Percentiles rank a stretch among this genome's conserved stretches.
Conservation (phyloP, 2,113 vertebrate species). For the Phaethon lepturus region DNA sequence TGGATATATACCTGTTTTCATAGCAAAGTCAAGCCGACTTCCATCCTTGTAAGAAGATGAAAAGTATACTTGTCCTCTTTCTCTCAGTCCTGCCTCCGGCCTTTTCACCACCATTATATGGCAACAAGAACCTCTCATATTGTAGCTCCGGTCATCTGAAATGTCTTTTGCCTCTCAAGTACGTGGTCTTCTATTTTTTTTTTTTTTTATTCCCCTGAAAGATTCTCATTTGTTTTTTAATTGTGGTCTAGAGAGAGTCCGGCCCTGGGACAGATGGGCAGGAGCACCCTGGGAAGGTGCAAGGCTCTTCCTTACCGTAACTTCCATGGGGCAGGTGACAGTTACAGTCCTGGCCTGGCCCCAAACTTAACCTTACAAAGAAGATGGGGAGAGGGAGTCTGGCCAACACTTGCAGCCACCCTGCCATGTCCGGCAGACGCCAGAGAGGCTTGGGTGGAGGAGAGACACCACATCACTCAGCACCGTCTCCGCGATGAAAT, state of each 20-base stretch:
- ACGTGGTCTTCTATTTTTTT: neutral
- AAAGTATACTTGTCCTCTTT: neutral
- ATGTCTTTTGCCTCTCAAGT: neutral
- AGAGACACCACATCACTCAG: accelerated
- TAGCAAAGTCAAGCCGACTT: neutral
- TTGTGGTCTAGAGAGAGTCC: neutral
- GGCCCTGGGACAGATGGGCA: neutral
- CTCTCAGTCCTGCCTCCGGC: neutral
- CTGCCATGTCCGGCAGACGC: neutral
- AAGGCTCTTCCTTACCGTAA: neutral
- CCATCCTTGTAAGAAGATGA: neutral
- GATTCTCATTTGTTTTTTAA: neutral
- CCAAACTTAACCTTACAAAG: neutral
- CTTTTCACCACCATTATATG: neutral
- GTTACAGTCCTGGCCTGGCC: neutral
- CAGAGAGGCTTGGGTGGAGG: neutral
- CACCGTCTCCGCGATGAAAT: neutral
- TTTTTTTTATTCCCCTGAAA: neutral
- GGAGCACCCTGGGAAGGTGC: neutral
- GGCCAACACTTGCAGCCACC: neutral
- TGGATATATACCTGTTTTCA: neutral
- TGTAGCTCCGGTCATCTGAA: neutral
- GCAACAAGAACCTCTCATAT: neutral
- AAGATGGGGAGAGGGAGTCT: neutral
- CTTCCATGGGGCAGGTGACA: neutral